These are phyloP conservation scores for Agrilus planipennis DNA, from an alignment of 1,140 invertebrate species.

Conservation along the genomic window DNA sequence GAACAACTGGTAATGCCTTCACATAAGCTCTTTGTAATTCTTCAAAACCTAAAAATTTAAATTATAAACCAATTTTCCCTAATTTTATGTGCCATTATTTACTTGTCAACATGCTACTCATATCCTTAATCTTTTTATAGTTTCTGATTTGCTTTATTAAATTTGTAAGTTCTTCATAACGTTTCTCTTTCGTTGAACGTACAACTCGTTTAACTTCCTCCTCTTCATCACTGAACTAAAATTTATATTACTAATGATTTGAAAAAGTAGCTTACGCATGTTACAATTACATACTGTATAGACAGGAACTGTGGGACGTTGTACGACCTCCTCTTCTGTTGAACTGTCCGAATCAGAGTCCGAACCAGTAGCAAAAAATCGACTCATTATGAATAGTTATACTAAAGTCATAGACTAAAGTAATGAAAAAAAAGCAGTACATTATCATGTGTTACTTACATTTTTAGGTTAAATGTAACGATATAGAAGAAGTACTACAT, in stretches of 20 bases:
- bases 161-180: slow-evolving; percentile 88
- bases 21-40: slow-evolving; percentile 79
- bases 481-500: too few relatives aligned
- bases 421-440: not conserved
- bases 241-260: slow-evolving; percentile 33
- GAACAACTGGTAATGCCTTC: slow-evolving; percentile 83
- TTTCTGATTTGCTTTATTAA: slow-evolving; percentile 90
- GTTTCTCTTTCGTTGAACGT: slow-evolving; percentile 94
- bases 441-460: too few relatives aligned
- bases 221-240: slow-evolving; percentile 92
- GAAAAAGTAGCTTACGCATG: too few relatives aligned
- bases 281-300: slow-evolving; percentile 56
- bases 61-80: not conserved
- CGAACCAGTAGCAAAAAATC: slow-evolving; percentile 72
- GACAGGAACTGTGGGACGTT: slow-evolving; percentile 45
- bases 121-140: slow-evolving; percentile 97
- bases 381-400: slow-evolving; percentile 65
- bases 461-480: too few relatives aligned
- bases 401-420: not conserved
- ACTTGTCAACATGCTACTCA: slow-evolving; percentile 86
- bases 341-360: slow-evolving; percentile 81
- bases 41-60: slow-evolving; percentile 65
- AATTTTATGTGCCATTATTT: slow-evolving; percentile 25
- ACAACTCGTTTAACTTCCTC: slow-evolving; percentile 94
- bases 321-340: slow-evolving; percentile 66